A percentile compares a stretch with the other conserved stretches of the same genome.
Evolutionary conservation across 2,113 vertebrate genomes (phyloP).

Genomic region (Acanthochromis polyacanthus): DNA sequence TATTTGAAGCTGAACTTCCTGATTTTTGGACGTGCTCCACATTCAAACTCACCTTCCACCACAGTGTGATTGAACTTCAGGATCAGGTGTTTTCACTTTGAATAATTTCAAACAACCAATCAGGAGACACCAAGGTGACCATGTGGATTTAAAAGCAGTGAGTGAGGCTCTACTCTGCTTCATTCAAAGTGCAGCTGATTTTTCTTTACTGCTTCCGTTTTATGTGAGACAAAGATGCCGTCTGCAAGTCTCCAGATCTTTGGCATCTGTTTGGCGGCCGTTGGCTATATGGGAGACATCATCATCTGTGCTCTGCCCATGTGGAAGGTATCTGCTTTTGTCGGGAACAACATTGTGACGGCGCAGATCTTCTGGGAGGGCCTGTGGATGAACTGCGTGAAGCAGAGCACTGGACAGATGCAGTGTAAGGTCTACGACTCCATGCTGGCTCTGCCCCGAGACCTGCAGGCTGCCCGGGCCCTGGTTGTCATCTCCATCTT

Average conservation of each 20-base stretch:
- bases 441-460: constrained; percentile 85
- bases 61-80: not conserved
- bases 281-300: constrained; percentile 86
- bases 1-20: no score
- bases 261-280: constrained; percentile 68
- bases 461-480: constrained; percentile 85
- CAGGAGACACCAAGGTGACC: not conserved
- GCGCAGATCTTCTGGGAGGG: constrained; percentile 90
- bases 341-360: constrained; percentile 87
- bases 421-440: constrained; percentile 90
- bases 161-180: accelerated
- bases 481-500: constrained; percentile 86
- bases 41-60: no score
- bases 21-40: no score
- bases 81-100: constrained; percentile 59
- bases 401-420: constrained; percentile 88
- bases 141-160: constrained; percentile 52
- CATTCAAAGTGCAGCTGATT: accelerated
- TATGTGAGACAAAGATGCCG: constrained; percentile 46
- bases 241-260: constrained; percentile 80
- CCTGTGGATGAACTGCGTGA: constrained; percentile 90
- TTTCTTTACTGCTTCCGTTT: accelerated
- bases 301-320: constrained; percentile 87
- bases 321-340: constrained; percentile 89
- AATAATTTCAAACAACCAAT: constrained; percentile 58